Evolutionary conservation across 2,113 vertebrate genomes (phyloP), one percentile per base, ranked within the genome.

Genomic region (Montifringilla adamsi): DNA sequence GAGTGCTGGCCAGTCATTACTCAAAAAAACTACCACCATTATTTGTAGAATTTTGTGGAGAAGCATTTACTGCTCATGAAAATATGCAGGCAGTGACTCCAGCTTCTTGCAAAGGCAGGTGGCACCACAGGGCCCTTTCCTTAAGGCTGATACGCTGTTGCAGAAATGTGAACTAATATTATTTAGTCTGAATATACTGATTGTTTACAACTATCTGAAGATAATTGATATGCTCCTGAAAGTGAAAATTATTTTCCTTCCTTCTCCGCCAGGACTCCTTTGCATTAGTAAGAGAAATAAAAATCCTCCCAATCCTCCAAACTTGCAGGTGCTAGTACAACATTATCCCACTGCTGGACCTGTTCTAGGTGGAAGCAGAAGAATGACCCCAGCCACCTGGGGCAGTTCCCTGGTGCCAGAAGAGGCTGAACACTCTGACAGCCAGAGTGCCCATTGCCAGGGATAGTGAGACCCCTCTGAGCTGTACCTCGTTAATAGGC

Each of bases 121-220:
- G 37, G 72, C 43, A 80, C 73, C 23, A 33, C 23, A 62, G n/a
- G 53, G 37, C 35, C 69, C 55, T 79, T 16, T 55, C 47, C 33
- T 81, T 67, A 41, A 0, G 0, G 41, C 16, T 39, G 20, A 31
- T 31, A 26, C 0, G 1, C 41, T 62, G 11, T 37, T 79, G 50
- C 24, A 62, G 53, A 35, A 76, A 22, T 18, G 4, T 58, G 37
- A 59, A 18, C 56, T 67, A 21, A 37, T 74, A 75, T 5, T 87
- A 9, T 26, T 47, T 78, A 10, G 1, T 35, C 39, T 75, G 33
- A 13, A 31, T 46, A 50, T 37, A 39, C 17, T 35, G 41, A 28
- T 41, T 58, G 7, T 67, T 77, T 83, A 69, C 46, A 64, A 3
- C 33, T 33, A 0, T 41, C 13, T 37, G 11, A 9, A 69, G 7